Conservation (phyloP, 2,888 invertebrate species). For the Thyatira batis region DNA sequence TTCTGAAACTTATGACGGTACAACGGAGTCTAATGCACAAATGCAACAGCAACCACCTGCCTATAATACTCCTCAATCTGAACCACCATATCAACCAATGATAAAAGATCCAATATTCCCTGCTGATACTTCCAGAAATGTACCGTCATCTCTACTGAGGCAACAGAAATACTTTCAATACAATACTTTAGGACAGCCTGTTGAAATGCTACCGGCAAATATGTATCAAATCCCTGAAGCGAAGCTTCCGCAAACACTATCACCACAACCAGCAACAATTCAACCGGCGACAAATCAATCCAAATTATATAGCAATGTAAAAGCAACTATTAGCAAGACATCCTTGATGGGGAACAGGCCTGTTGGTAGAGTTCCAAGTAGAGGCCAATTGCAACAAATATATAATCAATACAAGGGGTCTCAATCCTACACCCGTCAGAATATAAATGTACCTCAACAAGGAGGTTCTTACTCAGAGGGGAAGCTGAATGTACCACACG, state of each 20-base stretch:
- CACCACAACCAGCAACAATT: conserved; percentile 43
- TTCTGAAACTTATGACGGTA: conserved; percentile 32
- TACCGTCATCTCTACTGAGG: conserved; percentile 12
- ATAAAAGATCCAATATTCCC: conserved; percentile 62
- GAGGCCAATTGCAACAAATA: conserved; percentile 62
- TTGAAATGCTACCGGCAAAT: conserved; percentile 56
- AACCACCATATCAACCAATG: conserved; percentile 21
- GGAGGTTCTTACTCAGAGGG: conserved; percentile 54
- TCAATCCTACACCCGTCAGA: conserved; percentile 65
- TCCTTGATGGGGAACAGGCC: conserved; percentile 52
- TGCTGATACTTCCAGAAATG: conserved; percentile 47
- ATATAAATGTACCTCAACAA: conserved; percentile 38
- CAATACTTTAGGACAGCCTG: conserved; percentile 71
- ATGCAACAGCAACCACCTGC: conserved; percentile 7
- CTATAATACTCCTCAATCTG: conserved; percentile 7
- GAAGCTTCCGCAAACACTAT: conserved; percentile 59
- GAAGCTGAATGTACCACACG: conserved; percentile 40
- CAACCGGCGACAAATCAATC: conserved; percentile 28
- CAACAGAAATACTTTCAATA: conserved; percentile 39
- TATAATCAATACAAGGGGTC: conserved; percentile 73
- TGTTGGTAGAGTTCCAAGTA: conserved; percentile 53
- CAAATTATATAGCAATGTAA: conserved; percentile 50
- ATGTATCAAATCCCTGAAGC: conserved; percentile 42
- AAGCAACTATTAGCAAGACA: conserved; percentile 68
- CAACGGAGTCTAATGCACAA: conserved; percentile 18